Conservation (phyloP, 23 tunicate species). For the Halocynthia roretzi region DNA sequence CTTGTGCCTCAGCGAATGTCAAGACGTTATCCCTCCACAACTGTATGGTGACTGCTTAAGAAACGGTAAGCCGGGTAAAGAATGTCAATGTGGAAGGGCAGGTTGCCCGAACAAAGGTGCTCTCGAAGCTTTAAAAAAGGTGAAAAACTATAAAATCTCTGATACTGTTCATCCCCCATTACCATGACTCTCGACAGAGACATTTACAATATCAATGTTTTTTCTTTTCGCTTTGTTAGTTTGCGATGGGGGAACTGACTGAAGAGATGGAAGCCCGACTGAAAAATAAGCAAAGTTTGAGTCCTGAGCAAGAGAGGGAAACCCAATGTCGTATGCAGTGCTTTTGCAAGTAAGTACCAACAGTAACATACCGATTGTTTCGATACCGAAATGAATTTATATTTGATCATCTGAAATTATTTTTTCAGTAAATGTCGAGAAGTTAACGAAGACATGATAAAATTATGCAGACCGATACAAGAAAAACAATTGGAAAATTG, state of each 20-base stretch:
- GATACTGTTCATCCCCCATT: no score
- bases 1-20: background rate
- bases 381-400: no score
- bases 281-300: background rate
- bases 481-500: background rate
- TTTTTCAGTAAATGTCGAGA: background rate
- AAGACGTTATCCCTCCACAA: background rate
- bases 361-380: no score
- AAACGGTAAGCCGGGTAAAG: background rate
- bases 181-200: no score
- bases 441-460: background rate
- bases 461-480: background rate
- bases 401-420: background rate
- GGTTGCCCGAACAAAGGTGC: slow-evolving; percentile 4
- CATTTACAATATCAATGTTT: background rate
- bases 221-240: background rate
- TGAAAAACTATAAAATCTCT: background rate
- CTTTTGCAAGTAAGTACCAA: slow-evolving; percentile 2
- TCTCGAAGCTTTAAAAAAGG: slow-evolving; percentile 12
- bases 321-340: slow-evolving; percentile 4
- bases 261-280: background rate
- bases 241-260: background rate
- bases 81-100: background rate
- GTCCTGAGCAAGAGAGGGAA: slow-evolving; percentile 1
- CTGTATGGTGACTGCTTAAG: slow-evolving; percentile 8